phyloP scores from a whole-genome alignment of 37 sponge, comb jelly and placozoan genomes.

The Aplysina aerophoba region DNA sequence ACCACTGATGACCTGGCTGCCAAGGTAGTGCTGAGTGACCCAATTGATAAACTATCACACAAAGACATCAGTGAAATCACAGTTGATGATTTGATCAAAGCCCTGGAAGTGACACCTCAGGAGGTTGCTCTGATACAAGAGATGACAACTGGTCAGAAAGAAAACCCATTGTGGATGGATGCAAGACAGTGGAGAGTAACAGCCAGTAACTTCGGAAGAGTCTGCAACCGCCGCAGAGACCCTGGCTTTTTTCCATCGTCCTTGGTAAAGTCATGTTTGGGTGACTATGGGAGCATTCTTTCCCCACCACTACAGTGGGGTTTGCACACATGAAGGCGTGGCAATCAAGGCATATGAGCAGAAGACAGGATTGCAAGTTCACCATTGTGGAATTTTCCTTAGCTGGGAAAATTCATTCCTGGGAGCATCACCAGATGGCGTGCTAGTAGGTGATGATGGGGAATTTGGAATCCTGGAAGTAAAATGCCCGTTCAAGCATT shows the following conservation, averaged over 20 bases:
- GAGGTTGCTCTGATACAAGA: conserved; percentile 19
- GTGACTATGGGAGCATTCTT: conserved; percentile 24
- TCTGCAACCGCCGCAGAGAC: conserved; percentile 32
- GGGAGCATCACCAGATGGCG: conserved; percentile 10
- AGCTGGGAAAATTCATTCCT: not conserved
- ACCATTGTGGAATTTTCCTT: not conserved
- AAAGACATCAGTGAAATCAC: conserved; percentile 1
- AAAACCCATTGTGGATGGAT: conserved; percentile 46
- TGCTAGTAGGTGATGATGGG: not conserved
- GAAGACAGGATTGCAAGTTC: not conserved
- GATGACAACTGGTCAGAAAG: conserved; percentile 35
- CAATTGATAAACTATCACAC: conserved; percentile 30
- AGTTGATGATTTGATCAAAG: conserved; percentile 3
- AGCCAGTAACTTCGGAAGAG: conserved; percentile 48
- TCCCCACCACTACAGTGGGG: conserved; percentile 2
- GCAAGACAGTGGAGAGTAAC: conserved; percentile 48
- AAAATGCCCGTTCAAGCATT: conserved; percentile 32
- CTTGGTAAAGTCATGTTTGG: not conserved
- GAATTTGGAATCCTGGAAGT: not conserved
- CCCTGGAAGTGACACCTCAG: conserved; percentile 11
- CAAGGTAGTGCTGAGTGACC: conserved; percentile 11
- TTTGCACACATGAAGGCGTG: not conserved
- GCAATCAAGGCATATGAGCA: not conserved
- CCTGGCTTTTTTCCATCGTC: conserved; percentile 2
- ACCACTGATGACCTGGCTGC: not conserved